These are phyloP conservation scores for Mythimna pallens DNA, from an alignment of 2,888 invertebrate genomes.

Conservation along the genomic window DNA sequence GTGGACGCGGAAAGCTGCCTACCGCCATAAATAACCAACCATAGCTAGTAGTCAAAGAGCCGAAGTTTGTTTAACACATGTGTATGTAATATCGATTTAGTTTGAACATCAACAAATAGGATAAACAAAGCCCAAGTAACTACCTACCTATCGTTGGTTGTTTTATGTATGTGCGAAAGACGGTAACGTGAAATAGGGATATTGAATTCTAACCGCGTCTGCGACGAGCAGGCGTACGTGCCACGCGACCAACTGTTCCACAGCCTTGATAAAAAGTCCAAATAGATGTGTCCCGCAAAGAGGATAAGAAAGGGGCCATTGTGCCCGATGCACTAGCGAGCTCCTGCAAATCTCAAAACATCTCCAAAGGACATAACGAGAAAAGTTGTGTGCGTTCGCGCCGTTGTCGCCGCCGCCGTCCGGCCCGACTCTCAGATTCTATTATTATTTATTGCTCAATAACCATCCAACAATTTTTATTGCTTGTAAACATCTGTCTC, in stretches of 20 bases:
- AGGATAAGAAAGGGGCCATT: slow-evolving; percentile 81
- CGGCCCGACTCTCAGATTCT: slow-evolving; percentile 69
- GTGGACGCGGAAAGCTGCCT: slow-evolving; percentile 39
- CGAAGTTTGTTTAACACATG: slow-evolving; percentile 61
- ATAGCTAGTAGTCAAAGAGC: slow-evolving; percentile 44
- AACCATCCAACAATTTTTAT: slow-evolving; percentile 72
- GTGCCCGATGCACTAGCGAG: slow-evolving; percentile 81
- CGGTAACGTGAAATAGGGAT: slow-evolving; percentile 81
- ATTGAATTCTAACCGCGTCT: slow-evolving; percentile 87
- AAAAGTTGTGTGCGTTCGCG: slow-evolving; percentile 79
- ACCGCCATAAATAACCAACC: slow-evolving; percentile 54
- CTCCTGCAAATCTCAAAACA: slow-evolving; percentile 84
- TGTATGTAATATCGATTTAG: slow-evolving; percentile 65
- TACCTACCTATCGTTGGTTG: slow-evolving; percentile 77
- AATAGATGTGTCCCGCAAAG: slow-evolving; percentile 81
- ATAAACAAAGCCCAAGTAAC: slow-evolving; percentile 77
- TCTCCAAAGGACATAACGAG: slow-evolving; percentile 84
- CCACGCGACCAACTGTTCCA: slow-evolving; percentile 79
- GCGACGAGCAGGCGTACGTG: slow-evolving; percentile 83
- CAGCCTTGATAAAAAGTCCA: slow-evolving; percentile 81
- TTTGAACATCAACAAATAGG: slow-evolving; percentile 72
- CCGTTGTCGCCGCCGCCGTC: slow-evolving; percentile 50
- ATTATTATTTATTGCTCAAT: slow-evolving; percentile 78
- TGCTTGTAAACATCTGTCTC: slow-evolving; percentile 71
- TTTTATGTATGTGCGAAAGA: slow-evolving; percentile 79